A percentile compares a stretch with the other conserved stretches of the same genome.
Evolutionary conservation across 2,888 invertebrate genomes (phyloP).

Genomic region (Microdon myrmicae): DNA sequence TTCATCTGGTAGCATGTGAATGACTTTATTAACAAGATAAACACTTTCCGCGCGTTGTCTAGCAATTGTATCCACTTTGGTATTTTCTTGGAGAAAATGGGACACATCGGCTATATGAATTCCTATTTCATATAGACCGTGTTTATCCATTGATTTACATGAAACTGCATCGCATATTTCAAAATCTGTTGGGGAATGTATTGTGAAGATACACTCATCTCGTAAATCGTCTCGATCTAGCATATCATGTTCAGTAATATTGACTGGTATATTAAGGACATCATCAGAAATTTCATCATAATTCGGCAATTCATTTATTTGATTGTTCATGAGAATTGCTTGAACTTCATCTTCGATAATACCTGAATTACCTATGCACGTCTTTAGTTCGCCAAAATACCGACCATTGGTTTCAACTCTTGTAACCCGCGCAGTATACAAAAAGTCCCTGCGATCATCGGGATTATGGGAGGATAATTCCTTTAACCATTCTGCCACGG

Average conservation of each 20-base stretch:
- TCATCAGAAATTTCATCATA: constrained; percentile 70
- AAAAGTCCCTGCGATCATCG: constrained; percentile 64
- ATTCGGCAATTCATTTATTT: constrained; percentile 76
- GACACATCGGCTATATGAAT: constrained; percentile 97
- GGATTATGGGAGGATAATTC: constrained; percentile 50
- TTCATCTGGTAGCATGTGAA: constrained; percentile 92
- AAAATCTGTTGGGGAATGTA: constrained; percentile 90
- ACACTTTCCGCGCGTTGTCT: constrained; percentile 86
- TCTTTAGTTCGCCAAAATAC: constrained; percentile 73
- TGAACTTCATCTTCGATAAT: constrained; percentile 81
- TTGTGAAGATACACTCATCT: constrained; percentile 86
- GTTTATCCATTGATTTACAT: constrained; percentile 73
- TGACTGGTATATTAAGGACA: constrained; percentile 67
- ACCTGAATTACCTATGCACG: constrained; percentile 79
- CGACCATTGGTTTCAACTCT: constrained; percentile 72
- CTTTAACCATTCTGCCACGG: constrained; percentile 72
- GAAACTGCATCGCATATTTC: constrained; percentile 97
- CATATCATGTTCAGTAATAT: constrained; percentile 69
- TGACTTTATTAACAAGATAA: constrained; percentile 87
- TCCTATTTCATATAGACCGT: constrained; percentile 82
- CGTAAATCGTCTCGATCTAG: constrained; percentile 73
- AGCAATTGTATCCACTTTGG: constrained; percentile 80
- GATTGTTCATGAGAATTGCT: constrained; percentile 83
- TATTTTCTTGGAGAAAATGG: constrained; percentile 79
- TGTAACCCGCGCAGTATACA: constrained; percentile 73